Base-by-base conservation (phyloP, 2,113 vertebrate genomes). In the Corythornis cristatus region DNA sequence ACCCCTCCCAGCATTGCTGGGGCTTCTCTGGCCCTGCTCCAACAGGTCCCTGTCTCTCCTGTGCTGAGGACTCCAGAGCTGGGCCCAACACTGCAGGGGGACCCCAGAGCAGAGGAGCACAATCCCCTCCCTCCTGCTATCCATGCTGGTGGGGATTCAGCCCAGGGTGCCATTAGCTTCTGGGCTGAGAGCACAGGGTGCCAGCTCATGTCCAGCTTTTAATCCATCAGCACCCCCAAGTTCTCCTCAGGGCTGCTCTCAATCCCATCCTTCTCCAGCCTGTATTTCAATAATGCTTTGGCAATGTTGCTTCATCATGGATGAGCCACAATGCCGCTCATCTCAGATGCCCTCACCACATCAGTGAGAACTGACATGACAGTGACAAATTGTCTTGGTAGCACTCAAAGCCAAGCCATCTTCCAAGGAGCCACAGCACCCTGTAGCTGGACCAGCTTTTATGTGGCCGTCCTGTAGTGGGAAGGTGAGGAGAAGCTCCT, bases 271-370 rank as follows among this genome's bases (percentile, higher is more conserved):
- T 31, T 54, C 12, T 28, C 53, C 28, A 29, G 53, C 53, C 53
- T 54, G 53, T 35, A 35, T 15, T 66, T 21, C 64, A 66, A 21
- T 46, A 54, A 19, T 23, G 10, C 35, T 33, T 53, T 40, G 33
- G 37, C 62, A 15, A 37, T 20, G 37, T 56, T 74, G 42, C 60
- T 48, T 90, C 64, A 45, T 28, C 1, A 1, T 37, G 75, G 22
- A n/a, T 19, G 21, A 85, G 31, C n/a, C 6, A 12, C 60, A 25
- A 0, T 6, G 22, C 17, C 0, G 0, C 14, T 82, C 12, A 15
- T 29, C 58, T 64, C 26, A 3, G 45, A n/a, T 72, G 62, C 40
- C 75, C 48, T 89, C 43, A 12, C 29, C 18, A 3, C 65, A 57
- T 50, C 28, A 11, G 67, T 16, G 31, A 57, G 58, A 75, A 57